Evolutionary conservation across 1,140 invertebrate genomes (phyloP).

Genomic region (Zaprionus tsacasi): DNA sequence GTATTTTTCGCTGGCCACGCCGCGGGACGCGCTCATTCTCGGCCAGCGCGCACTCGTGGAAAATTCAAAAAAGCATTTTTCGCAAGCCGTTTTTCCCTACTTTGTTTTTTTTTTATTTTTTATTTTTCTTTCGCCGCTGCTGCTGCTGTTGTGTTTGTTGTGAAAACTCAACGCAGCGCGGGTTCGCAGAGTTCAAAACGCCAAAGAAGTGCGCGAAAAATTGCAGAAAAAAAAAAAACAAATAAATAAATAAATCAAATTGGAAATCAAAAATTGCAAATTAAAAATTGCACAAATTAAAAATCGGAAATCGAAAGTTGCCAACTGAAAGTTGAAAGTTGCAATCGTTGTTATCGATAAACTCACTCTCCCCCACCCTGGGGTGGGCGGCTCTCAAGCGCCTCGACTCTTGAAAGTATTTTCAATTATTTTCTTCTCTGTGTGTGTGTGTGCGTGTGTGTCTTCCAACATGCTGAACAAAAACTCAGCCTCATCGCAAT

Average conservation of each 20-base stretch:
- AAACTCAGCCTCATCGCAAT: conserved; percentile 74
- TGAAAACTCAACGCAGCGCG: background rate
- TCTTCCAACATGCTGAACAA: conserved; percentile 75
- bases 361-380: background rate
- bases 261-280: background rate
- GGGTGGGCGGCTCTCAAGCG: background rate
- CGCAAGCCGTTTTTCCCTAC: background rate
- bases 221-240: too few species aligned
- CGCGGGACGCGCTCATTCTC: conserved; percentile 78
- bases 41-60: conserved; percentile 69
- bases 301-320: too few species aligned
- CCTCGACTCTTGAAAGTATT: background rate
- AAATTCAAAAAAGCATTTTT: conserved; percentile 53
- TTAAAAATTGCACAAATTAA: too few species aligned
- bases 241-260: too few species aligned
- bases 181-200: conserved; percentile 1
- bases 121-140: background rate
- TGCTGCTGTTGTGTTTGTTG: background rate
- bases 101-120: background rate
- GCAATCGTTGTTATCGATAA: background rate
- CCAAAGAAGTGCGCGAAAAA: background rate
- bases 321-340: too few species aligned
- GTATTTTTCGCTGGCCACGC: conserved; percentile 75
- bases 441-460: conserved; percentile 12
- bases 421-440: conserved; percentile 12